Conservation (phyloP, 23 tunicate genomes). For the Aplidium turbinatum region DNA sequence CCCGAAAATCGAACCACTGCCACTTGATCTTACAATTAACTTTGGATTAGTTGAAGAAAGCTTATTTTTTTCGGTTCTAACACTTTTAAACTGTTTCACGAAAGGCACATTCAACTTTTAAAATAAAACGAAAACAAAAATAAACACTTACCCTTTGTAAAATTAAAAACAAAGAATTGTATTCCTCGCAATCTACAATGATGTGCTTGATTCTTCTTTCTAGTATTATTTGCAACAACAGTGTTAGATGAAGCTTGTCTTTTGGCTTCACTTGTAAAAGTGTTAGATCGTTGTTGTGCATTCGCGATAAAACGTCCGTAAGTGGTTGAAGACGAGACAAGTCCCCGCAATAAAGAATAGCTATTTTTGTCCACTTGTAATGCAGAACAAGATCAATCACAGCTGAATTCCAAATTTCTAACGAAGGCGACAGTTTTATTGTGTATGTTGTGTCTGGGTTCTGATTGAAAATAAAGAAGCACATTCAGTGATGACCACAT, state of each 20-base stretch:
- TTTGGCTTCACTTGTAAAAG: no score
- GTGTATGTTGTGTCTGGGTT: slow-evolving; percentile 18
- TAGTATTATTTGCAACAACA: no score
- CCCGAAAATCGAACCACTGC: not conserved
- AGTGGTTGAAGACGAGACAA: not conserved
- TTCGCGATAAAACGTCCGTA: not conserved
- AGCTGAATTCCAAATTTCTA: slow-evolving; percentile 23
- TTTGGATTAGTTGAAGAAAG: no score
- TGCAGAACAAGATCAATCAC: slow-evolving; percentile 17
- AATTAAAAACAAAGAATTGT: no score
- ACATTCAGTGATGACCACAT: no score
- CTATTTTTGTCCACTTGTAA: slow-evolving; percentile 40
- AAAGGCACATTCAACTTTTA: no score
- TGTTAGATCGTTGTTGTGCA: slow-evolving; percentile 1
- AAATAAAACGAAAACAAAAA: no score
- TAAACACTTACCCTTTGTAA: no score
- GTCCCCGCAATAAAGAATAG: slow-evolving; percentile 36
- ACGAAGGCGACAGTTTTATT: slow-evolving; percentile 23
- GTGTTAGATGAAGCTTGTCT: no score
- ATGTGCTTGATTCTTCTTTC: slow-evolving; percentile 8
- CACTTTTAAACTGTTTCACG: no score
- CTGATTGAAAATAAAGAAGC: slow-evolving; percentile 3
- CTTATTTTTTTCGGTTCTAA: no score
- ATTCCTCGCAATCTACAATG: no score
- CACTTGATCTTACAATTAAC: not conserved